These are phyloP conservation scores for Eupithecia pulchellata DNA, from an alignment of 2,888 invertebrate genomes.

Conservation along the genomic window DNA sequence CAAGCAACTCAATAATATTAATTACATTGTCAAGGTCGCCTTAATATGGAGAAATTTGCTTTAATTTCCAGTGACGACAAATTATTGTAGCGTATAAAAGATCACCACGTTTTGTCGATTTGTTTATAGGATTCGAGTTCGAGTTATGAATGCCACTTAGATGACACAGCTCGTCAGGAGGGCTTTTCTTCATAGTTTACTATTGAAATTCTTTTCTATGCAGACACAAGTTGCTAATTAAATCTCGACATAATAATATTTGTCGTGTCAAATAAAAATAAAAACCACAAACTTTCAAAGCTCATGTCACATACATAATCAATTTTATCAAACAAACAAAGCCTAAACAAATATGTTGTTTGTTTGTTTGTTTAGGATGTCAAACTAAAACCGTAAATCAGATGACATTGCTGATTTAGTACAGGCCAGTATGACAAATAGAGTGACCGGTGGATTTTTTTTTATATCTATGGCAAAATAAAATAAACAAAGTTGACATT, in stretches of 20 bases:
- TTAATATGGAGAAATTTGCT: too few relatives aligned
- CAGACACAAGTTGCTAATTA: too few relatives aligned
- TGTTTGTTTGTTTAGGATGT: constrained; percentile 50
- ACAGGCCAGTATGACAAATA: neutral
- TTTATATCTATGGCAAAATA: neutral
- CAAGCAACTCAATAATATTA: too few relatives aligned
- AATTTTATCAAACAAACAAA: constrained; percentile 19
- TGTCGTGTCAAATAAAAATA: neutral
- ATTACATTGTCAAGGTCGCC: too few relatives aligned
- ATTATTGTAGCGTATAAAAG: too few relatives aligned
- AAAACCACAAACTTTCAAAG: constrained; percentile 1
- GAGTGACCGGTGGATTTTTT: neutral
- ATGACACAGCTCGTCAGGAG: too few relatives aligned
- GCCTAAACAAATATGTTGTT: constrained; percentile 1
- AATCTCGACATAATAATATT: neutral
- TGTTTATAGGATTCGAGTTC: too few relatives aligned
- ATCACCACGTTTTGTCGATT: too few relatives aligned
- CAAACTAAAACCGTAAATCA: constrained; percentile 46
- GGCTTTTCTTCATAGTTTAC: too few relatives aligned
- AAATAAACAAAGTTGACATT: neutral
- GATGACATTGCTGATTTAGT: constrained; percentile 29
- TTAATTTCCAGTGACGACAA: too few relatives aligned
- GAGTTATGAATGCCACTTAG: too few relatives aligned
- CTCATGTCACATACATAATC: constrained; percentile 14
- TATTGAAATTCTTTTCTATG: too few relatives aligned